phyloP scores from a whole-genome alignment of 2,113 vertebrate genomes.

The Tor tambroides region DNA sequence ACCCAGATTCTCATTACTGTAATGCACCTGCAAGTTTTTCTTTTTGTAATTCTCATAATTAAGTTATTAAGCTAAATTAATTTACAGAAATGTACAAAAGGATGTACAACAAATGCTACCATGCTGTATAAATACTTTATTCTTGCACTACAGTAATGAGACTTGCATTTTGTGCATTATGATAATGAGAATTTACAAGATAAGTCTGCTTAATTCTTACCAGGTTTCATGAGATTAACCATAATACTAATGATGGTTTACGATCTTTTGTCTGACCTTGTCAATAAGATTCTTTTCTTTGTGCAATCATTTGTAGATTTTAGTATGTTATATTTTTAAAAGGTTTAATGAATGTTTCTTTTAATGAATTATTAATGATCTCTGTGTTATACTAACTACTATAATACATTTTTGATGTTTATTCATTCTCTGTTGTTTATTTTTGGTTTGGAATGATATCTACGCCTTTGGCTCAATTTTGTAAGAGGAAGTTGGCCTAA shows the following conservation, averaged over 20 bases:
- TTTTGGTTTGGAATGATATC: neutral
- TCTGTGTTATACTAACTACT: neutral
- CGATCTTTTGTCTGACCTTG: slow-evolving; percentile 24
- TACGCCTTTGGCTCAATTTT: neutral
- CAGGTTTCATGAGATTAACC: neutral
- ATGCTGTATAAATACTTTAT: neutral
- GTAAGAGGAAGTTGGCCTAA: slow-evolving; percentile 15
- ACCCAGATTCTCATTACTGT: neutral
- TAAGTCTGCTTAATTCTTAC: neutral
- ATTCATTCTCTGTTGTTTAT: neutral
- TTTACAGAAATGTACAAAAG: neutral
- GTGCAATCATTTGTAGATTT: neutral
- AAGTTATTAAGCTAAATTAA: neutral
- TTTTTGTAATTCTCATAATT: neutral
- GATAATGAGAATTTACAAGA: neutral
- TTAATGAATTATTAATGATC: neutral
- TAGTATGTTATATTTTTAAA: slow-evolving; percentile 19
- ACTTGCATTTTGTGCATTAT: neutral
- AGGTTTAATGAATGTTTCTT: neutral
- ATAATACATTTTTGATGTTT: neutral
- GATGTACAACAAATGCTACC: neutral
- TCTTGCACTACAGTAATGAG: neutral
- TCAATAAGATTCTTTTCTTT: slow-evolving; percentile 49
- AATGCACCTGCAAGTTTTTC: neutral
- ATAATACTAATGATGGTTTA: slow-evolving; percentile 6